Evolutionary conservation across 1,140 invertebrate species (phyloP).

Genomic region (Trachymyrmex septentrionalis): DNA sequence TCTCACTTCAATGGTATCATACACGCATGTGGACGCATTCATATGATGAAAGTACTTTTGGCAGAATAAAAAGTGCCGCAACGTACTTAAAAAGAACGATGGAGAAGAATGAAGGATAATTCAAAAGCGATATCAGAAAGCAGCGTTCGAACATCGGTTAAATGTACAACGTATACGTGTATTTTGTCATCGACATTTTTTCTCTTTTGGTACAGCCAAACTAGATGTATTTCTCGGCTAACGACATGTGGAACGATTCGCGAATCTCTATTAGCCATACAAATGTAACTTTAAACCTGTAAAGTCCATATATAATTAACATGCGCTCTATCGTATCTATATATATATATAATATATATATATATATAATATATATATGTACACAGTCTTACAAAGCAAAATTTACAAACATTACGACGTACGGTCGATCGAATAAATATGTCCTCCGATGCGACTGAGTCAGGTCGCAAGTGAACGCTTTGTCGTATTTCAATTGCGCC

Average conservation of each 20-base stretch:
- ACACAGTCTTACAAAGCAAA: conserved; percentile 86
- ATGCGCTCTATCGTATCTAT: conserved; percentile 79
- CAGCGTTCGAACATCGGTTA: conserved; percentile 16
- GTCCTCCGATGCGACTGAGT: conserved; percentile 49
- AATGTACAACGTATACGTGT: conserved; percentile 19
- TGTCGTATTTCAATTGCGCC: conserved; percentile 19
- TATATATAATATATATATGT: conserved; percentile 82
- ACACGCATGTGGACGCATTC: not conserved
- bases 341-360: conserved; percentile 68
- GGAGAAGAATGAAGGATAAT: conserved; percentile 52
- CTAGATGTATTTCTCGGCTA: conserved; percentile 4
- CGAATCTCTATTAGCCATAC: conserved; percentile 55
- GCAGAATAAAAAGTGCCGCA: conserved; percentile 15
- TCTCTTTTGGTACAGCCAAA: not conserved
- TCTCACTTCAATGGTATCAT: conserved; percentile 21
- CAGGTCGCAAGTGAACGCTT: conserved; percentile 39
- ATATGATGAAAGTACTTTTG: conserved; percentile 38
- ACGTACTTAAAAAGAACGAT: conserved; percentile 13
- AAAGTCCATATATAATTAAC: conserved; percentile 67
- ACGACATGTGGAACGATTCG: conserved; percentile 27
- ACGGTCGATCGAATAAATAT: conserved; percentile 83
- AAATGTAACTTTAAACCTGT: conserved; percentile 63
- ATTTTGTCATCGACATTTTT: not conserved
- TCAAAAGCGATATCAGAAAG: conserved; percentile 65
- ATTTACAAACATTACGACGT: conserved; percentile 86